Evolutionary conservation across 2,888 invertebrate species (phyloP).

Genomic region (Tridacna crocea): DNA sequence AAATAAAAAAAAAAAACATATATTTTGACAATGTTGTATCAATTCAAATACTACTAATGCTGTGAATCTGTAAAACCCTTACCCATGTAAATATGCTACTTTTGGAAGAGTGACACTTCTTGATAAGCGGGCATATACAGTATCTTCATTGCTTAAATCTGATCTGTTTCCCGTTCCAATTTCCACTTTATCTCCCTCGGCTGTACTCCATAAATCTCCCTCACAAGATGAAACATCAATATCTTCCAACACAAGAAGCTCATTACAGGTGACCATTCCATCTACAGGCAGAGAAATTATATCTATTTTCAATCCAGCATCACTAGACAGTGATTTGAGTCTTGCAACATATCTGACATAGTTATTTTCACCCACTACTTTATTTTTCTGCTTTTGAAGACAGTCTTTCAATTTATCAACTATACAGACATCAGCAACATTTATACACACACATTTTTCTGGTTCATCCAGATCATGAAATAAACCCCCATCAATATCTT

Average conservation of each 20-base stretch:
- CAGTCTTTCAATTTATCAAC: neutral
- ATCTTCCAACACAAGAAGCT: conserved; percentile 54
- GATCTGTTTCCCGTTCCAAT: conserved; percentile 15
- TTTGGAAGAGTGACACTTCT: conserved; percentile 21
- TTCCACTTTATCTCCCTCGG: conserved; percentile 54
- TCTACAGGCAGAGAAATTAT: conserved; percentile 45
- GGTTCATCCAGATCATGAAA: conserved; percentile 18
- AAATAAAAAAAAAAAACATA: no score
- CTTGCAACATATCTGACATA: neutral
- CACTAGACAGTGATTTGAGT: conserved; percentile 11
- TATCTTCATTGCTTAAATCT: neutral
- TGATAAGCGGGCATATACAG: conserved; percentile 43
- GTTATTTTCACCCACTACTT: no score
- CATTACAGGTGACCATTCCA: conserved; percentile 33
- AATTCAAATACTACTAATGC: no score
- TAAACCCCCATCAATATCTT: neutral
- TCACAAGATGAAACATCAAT: conserved; percentile 43
- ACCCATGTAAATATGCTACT: conserved; percentile 29
- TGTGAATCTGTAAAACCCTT: neutral
- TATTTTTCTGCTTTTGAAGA: neutral
- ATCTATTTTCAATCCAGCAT: conserved; percentile 35
- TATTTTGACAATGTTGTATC: no score
- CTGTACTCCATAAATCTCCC: conserved; percentile 37
- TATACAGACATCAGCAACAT: neutral
- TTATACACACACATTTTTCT: conserved; percentile 3